A percentile compares a stretch with the other conserved stretches of the same genome.
phyloP scores from a whole-genome alignment of 1,140 invertebrate genomes.

The Delia radicum region DNA sequence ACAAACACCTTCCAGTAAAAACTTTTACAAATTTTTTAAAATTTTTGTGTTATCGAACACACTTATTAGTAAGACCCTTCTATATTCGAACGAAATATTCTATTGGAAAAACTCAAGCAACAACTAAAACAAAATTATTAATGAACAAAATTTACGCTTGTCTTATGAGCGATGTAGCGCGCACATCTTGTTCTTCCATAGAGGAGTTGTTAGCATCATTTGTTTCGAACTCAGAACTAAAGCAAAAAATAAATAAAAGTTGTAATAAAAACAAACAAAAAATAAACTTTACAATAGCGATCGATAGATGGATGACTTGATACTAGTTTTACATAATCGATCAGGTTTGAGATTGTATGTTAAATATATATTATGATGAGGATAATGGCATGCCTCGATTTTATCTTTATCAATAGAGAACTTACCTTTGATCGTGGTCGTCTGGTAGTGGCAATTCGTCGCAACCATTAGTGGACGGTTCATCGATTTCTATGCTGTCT shows the following conservation, averaged over 20 bases:
- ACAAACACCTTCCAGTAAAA: no score
- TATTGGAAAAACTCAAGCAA: neutral
- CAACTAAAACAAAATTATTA: constrained; percentile 25
- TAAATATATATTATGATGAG: no score
- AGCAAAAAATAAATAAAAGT: constrained; percentile 12
- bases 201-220: constrained; percentile 25
- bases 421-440: constrained; percentile 35
- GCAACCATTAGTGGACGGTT: constrained; percentile 44
- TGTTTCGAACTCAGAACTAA: constrained; percentile 21
- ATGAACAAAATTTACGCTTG: constrained; percentile 50
- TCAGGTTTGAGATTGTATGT: neutral
- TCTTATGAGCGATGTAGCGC: constrained; percentile 34
- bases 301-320: no score
- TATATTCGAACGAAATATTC: neutral
- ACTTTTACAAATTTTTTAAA: no score
- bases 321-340: neutral
- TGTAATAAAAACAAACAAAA: no score
- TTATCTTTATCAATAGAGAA: neutral
- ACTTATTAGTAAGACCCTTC: no score
- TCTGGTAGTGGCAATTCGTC: constrained; percentile 51
- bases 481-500: constrained; percentile 55
- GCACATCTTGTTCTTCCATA: constrained; percentile 26
- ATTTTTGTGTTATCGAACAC: no score
- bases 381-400: no score
- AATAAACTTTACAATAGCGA: no score